These are phyloP conservation scores for Shinisaurus crocodilurus DNA, from an alignment of 2,113 vertebrate genomes.

Conservation along the genomic window DNA sequence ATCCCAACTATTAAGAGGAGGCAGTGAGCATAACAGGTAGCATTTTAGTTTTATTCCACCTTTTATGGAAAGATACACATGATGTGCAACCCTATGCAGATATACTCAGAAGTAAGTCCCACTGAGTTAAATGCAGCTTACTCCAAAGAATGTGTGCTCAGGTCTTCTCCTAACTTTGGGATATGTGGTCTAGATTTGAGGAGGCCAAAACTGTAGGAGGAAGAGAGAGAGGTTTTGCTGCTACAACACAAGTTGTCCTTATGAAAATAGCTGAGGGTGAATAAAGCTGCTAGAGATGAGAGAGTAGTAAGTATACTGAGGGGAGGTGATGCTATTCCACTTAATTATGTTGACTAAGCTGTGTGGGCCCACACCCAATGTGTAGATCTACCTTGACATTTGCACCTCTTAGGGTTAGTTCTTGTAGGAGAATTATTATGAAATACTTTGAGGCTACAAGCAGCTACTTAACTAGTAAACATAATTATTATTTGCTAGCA, in stretches of 20 bases:
- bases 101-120: not conserved
- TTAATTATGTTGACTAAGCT: not conserved
- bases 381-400: not conserved
- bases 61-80: not conserved
- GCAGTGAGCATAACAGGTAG: not conserved
- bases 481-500: slow-evolving; percentile 6
- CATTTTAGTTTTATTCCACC: not conserved
- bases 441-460: not conserved
- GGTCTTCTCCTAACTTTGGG: not conserved
- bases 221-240: not conserved
- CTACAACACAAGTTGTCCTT: not conserved
- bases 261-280: not conserved
- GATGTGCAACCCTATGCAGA: not conserved
- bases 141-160: not conserved
- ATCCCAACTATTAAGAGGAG: not conserved
- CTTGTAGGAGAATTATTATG: not conserved
- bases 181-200: not conserved
- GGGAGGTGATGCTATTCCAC: not conserved
- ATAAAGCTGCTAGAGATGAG: not conserved
- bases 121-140: not conserved
- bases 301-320: not conserved
- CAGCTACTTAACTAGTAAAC: not conserved
- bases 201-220: not conserved
- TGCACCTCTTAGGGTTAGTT: not conserved
- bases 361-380: not conserved